phyloP scores from a whole-genome alignment of 2,113 vertebrate species.

The Puma concolor region DNA sequence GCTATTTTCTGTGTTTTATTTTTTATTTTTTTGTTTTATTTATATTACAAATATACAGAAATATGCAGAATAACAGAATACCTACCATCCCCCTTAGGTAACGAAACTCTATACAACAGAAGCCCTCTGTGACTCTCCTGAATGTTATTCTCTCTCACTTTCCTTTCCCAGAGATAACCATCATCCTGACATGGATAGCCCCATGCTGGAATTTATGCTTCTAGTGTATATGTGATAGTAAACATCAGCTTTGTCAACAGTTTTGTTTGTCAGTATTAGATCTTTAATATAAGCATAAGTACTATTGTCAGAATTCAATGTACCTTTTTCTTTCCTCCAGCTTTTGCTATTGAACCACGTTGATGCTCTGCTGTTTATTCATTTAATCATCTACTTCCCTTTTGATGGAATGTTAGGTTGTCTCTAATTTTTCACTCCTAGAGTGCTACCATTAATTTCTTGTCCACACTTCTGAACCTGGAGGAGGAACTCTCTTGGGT shows the following conservation, averaged over 20 bases:
- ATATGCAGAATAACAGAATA: background rate
- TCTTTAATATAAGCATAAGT: background rate
- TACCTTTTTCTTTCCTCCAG: background rate
- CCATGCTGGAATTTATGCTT: background rate
- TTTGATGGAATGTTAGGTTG: background rate
- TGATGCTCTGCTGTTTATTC: background rate
- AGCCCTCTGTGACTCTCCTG: background rate
- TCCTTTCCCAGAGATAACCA: background rate
- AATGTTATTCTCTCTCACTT: background rate
- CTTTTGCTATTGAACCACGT: background rate
- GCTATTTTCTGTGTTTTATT: background rate
- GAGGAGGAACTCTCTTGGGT: background rate
- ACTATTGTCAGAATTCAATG: background rate
- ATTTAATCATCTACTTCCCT: background rate
- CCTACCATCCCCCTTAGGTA: background rate
- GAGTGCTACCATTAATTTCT: background rate
- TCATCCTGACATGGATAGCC: background rate
- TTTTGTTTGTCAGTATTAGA: background rate
- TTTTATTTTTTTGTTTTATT: too few relatives aligned
- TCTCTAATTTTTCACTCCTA: background rate
- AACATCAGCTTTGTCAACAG: background rate
- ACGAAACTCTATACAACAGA: constrained; percentile 1
- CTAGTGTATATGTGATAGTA: background rate
- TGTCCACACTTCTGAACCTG: background rate
- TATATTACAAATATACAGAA: background rate